A percentile compares a stretch with the other conserved stretches of the same genome.
Conservation (phyloP, 2,888 invertebrate species). For the Nephrocerus scutellatus region DNA sequence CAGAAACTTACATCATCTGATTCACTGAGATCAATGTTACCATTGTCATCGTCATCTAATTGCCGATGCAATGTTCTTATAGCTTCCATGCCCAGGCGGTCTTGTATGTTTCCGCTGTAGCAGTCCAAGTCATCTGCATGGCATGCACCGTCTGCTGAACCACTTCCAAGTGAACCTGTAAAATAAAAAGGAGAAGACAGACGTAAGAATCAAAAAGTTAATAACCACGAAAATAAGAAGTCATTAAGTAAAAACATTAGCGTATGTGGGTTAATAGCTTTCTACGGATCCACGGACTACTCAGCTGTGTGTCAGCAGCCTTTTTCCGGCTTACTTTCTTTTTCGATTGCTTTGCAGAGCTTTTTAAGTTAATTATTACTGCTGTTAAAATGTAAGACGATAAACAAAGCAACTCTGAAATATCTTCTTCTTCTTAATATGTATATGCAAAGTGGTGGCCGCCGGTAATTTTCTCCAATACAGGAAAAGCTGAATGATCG, state of each 20-base stretch:
- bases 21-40: constrained; percentile 93
- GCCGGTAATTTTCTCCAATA: no score
- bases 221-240: not conserved
- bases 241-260: constrained; percentile 1
- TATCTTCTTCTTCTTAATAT: no score
- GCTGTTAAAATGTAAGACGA: no score
- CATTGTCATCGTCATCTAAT: constrained; percentile 96
- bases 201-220: not conserved
- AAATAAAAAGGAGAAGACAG: constrained; percentile 4
- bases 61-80: constrained; percentile 87
- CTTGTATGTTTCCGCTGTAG: constrained; percentile 62
- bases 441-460: no score
- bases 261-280: no score
- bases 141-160: constrained; percentile 42
- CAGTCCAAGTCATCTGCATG: constrained; percentile 65
- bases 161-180: constrained; percentile 38
- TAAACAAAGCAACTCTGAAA: no score
- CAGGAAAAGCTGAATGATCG: no score
- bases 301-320: no score
- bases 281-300: not conserved
- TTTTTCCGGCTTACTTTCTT: no score
- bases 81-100: constrained; percentile 85
- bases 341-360: no score
- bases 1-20: constrained; percentile 81
- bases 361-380: no score